phyloP scores from a whole-genome alignment of 2,113 vertebrate species.

The Balaenoptera acutorostrata region DNA sequence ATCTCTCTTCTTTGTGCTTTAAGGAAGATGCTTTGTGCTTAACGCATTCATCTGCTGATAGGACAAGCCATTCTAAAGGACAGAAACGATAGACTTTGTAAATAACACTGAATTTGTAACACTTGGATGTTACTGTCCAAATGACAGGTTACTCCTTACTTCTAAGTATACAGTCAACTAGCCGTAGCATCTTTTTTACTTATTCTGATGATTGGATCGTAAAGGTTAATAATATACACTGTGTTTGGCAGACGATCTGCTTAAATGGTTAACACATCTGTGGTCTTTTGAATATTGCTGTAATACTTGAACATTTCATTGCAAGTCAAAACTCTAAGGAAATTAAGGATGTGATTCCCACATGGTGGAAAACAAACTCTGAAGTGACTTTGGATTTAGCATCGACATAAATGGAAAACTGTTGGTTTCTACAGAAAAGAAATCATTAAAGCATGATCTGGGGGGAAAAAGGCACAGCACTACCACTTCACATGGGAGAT shows the following conservation, averaged over 20 bases:
- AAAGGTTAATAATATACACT: background rate
- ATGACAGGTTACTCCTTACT: background rate
- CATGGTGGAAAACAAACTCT: slow-evolving; percentile 90
- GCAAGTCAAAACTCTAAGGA: slow-evolving; percentile 62
- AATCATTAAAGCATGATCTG: slow-evolving; percentile 74
- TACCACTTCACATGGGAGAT: slow-evolving; percentile 86
- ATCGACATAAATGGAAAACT: slow-evolving; percentile 84
- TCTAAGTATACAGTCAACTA: background rate
- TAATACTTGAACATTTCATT: slow-evolving; percentile 88
- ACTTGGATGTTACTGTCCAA: background rate
- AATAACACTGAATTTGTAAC: slow-evolving; percentile 13
- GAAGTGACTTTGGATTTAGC: slow-evolving; percentile 96
- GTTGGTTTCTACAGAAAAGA: slow-evolving; percentile 82
- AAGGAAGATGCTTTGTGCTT: slow-evolving; percentile 77
- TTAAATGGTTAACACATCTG: slow-evolving; percentile 63
- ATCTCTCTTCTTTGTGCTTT: slow-evolving; percentile 78
- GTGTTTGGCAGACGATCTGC: slow-evolving; percentile 53
- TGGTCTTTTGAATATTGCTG: slow-evolving; percentile 91
- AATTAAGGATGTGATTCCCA: slow-evolving; percentile 82
- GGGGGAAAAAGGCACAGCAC: slow-evolving; percentile 92
- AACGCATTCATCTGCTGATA: slow-evolving; percentile 37
- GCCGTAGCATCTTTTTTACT: background rate
- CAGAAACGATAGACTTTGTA: slow-evolving; percentile 11
- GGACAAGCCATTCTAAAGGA: slow-evolving; percentile 18
- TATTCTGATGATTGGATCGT: background rate